A percentile compares a stretch with the other conserved stretches of the same genome.
phyloP scores from a whole-genome alignment of 2,888 invertebrate species.

The Heliconius hortense region DNA sequence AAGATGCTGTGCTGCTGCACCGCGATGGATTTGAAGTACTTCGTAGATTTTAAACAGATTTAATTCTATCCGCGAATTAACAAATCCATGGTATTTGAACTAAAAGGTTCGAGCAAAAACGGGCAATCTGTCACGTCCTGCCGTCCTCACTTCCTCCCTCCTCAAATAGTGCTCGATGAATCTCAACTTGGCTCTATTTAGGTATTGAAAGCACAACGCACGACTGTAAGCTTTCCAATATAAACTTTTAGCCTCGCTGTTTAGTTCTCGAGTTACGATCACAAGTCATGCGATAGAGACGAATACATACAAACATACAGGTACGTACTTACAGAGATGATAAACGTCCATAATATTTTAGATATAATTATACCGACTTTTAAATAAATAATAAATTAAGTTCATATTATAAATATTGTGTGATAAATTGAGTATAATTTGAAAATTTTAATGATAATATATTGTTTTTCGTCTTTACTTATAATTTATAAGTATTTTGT shows the following conservation, averaged over 20 bases:
- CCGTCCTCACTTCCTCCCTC: slow-evolving; percentile 4
- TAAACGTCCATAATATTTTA: slow-evolving; percentile 3
- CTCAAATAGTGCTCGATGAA: slow-evolving; percentile 11
- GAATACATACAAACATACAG: background rate
- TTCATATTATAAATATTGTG: slow-evolving; percentile 7
- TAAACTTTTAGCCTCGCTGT: background rate
- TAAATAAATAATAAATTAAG: slow-evolving; percentile 16
- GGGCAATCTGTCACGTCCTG: slow-evolving; percentile 40
- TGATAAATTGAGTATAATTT: background rate
- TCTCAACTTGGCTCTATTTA: slow-evolving; percentile 32
- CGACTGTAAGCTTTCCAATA: slow-evolving; percentile 21
- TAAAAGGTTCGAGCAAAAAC: slow-evolving; percentile 14
- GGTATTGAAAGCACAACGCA: slow-evolving; percentile 16
- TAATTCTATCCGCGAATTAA: background rate
- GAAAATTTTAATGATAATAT: slow-evolving; percentile 11
- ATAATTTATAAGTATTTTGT: background rate
- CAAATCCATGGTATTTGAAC: slow-evolving; percentile 15
- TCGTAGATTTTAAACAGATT: background rate
- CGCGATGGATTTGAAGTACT: background rate
- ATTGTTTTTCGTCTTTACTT: slow-evolving; percentile 1
- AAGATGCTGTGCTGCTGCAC: background rate
- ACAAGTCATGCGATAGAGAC: slow-evolving; percentile 9
- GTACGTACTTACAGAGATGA: background rate
- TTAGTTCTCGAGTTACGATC: slow-evolving; percentile 19
- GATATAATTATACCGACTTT: slow-evolving; percentile 11